Evolutionary conservation across 2,888 invertebrate species (phyloP), one percentile per base, ranked within the genome.

Genomic region (Eupeodes latifasciatus): DNA sequence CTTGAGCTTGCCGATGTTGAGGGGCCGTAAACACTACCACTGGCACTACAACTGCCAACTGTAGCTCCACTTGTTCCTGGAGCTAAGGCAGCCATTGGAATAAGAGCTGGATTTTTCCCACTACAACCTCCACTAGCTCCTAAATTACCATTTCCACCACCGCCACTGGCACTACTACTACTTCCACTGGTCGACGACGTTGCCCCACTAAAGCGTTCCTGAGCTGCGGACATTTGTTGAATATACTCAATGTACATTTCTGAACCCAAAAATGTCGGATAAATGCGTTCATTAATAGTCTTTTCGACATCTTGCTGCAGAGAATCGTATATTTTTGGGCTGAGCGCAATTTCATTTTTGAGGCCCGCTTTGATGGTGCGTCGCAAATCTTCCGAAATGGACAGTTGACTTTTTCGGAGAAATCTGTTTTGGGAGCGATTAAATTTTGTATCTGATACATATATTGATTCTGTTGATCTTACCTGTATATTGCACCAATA

Each of bases 221-320:
- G 93, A 47, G 91, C 90, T 47, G 91, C 93, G 7, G 93, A 92
- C 95, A 95, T 94, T 94, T 96, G 94, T 94, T 96, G 95, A 94
- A 97, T 96, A 94, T 97, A 96, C 92, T 96, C 95, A 92, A 98
- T 96, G 95, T 98, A 99, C 94, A 97, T 96, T 92, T 98, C 98
- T 91, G 98, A 98, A 91, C 96, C 96, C 90, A 99, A 95, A 94
- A 99, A 99, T 94, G 97, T 96, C 82, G 97, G 97, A 94, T 99
- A 99, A 88, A 97, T 97, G 85, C 97, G 97, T 93, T 96, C 96
- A 90, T 96, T 96, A 93, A 99, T 98, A 84, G 96, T 95, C 61
- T 95, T 95, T 92, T 98, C 98, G 91, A 95, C 95, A 94, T 97
- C 96, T 81, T 95, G 94, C 92, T 97, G 97, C 94, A 97, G 97